Conservation (phyloP, 2,797 vertebrate species). For the Periparus ater region DNA sequence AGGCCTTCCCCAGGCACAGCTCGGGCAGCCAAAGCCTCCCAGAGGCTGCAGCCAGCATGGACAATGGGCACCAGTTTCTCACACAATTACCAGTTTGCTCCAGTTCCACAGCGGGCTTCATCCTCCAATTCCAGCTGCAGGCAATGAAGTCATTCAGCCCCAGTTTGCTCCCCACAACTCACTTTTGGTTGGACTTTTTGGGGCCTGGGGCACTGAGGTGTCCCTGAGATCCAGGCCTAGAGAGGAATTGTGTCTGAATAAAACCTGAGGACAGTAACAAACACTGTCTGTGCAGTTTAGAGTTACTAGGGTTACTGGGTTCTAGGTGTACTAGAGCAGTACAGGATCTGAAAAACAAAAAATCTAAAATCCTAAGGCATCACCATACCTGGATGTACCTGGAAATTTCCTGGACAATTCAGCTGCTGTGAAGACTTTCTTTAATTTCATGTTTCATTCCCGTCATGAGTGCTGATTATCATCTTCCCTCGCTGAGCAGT, state of each 20-base stretch:
- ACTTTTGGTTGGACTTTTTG: accelerated
- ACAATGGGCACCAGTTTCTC: neutral
- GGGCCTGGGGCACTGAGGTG: too few species aligned
- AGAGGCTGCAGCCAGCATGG: neutral
- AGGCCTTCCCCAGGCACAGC: neutral
- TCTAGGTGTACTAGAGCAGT: neutral
- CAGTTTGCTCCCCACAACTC: neutral
- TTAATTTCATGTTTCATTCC: neutral
- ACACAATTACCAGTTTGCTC: accelerated
- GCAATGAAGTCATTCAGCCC: neutral
- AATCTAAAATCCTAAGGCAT: neutral
- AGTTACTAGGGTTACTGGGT: neutral
- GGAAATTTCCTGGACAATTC: neutral
- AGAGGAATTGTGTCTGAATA: neutral
- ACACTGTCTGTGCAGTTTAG: neutral
- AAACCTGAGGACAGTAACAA: neutral
- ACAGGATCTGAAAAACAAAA: neutral
- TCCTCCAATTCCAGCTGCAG: neutral
- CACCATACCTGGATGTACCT: too few species aligned
- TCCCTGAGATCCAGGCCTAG: too few species aligned
- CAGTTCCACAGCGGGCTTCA: neutral
- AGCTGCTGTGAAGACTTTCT: neutral
- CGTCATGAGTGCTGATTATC: neutral
- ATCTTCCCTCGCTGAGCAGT: neutral
- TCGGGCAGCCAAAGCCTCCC: neutral